Percentiles rank a stretch among this genome's conserved stretches.
Evolutionary conservation across 2,113 vertebrate species (phyloP).

Genomic region (Herpailurus yagouaroundi): DNA sequence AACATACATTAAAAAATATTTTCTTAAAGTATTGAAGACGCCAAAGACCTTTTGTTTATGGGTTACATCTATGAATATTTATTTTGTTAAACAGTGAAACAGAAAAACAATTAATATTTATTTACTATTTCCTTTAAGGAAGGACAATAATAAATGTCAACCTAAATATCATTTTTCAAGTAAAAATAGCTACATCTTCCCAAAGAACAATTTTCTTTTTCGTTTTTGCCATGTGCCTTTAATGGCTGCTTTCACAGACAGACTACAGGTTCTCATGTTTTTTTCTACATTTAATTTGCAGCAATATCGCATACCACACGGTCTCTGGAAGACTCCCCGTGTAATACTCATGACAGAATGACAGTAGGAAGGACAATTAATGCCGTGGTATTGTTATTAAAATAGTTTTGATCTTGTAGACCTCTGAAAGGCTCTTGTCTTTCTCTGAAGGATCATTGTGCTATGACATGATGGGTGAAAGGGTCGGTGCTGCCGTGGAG

Average conservation of each 20-base stretch:
- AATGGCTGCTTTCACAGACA: background rate
- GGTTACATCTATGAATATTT: background rate
- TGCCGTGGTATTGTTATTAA: background rate
- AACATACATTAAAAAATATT: no score
- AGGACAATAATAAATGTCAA: background rate
- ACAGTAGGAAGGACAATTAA: background rate
- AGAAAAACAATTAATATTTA: background rate
- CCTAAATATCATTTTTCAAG: background rate
- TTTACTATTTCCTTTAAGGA: background rate
- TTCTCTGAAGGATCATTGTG: background rate
- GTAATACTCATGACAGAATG: background rate
- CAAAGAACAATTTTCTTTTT: background rate
- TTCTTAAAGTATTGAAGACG: background rate
- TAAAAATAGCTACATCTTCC: background rate
- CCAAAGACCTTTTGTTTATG: background rate
- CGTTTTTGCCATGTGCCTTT: background rate
- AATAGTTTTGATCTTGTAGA: background rate
- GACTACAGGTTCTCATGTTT: background rate
- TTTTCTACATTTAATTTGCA: background rate
- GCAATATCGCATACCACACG: background rate
- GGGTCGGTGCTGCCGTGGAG: background rate
- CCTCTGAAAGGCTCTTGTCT: background rate
- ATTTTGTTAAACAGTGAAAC: background rate
- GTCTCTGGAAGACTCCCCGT: background rate
- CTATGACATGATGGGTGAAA: no score